Evolutionary conservation across 1,140 invertebrate genomes (phyloP), one percentile per base, ranked within the genome.

Genomic region (Bursaphelenchus mucronatus): DNA sequence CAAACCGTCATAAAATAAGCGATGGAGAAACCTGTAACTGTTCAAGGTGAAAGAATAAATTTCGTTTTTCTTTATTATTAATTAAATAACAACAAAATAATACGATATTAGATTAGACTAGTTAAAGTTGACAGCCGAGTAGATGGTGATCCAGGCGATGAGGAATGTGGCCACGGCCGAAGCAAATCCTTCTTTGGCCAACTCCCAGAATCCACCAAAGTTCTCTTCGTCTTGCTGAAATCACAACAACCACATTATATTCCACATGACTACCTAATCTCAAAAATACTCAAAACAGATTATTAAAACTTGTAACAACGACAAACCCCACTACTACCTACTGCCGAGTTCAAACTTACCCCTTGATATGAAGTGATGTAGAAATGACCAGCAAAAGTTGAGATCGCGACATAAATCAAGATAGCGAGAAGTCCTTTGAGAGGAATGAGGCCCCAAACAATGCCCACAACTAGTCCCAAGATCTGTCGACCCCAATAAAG

Each of bases 101-200:
- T n/a, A n/a, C 19, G 47, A n/a, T 19, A 49, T n/a, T 49, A 49
- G 6, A 49, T 49, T 49, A 49, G 30, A 30, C 30, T 30, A 30
- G 30, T 30, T 30, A 30, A 30, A 30, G 30, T 30, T 30, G 30
- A 30, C 30, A 30, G 30, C 10, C 6, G 78, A 70, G 53, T 80
- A 76, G 7, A 70, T 56, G 9, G 64, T 66, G 43, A 78, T 78
- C 76, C 76, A 78, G n/a, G 77, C 63, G 30, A 78, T 70, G 69
- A 79, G 68, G 67, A 79, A 79, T n/a, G 78, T 79, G 6, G 78
- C 78, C 46, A 79, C 75, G 7, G 78, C 79, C 21, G 78, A 64
- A 30, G 74, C 78, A 56, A 79, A 79, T 40, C 78, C 78, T 58
- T 79, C 78, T 47, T 79, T 79, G 0, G 77, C 76, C 11, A 79